A percentile compares a stretch with the other conserved stretches of the same genome.
phyloP scores from a whole-genome alignment of 2,797 vertebrate genomes.

The Psittacula echo region DNA sequence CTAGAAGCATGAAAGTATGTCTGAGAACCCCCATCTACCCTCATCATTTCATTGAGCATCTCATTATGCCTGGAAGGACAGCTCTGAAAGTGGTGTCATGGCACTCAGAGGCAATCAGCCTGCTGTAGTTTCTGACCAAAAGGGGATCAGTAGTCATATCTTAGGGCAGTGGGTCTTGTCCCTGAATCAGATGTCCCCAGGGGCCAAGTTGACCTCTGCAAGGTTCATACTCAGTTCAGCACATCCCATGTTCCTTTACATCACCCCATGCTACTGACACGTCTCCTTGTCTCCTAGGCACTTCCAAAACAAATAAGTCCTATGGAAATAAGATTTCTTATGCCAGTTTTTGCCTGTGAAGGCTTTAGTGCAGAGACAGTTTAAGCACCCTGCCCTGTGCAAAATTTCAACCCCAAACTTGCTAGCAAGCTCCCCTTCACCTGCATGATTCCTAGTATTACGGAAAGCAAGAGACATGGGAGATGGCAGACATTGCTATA shows the following conservation, averaged over 20 bases:
- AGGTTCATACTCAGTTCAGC: not conserved
- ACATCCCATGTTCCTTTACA: not conserved
- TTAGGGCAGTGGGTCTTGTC: not conserved
- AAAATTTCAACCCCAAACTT: not conserved
- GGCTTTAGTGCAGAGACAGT: not conserved
- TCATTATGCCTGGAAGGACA: not conserved
- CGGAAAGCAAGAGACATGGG: not conserved
- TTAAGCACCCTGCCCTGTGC: not conserved
- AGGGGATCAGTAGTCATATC: not conserved
- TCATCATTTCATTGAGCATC: not conserved
- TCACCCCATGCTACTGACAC: not conserved
- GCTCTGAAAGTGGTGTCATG: not conserved
- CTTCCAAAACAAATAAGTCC: not conserved
- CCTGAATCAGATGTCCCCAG: not conserved
- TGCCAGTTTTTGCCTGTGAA: not conserved
- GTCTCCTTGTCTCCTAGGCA: not conserved
- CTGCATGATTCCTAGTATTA: not conserved
- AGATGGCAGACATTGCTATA: not conserved
- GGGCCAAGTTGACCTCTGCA: not conserved
- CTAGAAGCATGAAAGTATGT: not conserved
- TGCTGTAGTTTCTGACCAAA: not conserved
- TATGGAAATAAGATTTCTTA: not conserved
- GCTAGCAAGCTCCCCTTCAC: not conserved
- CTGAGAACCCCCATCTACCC: not conserved
- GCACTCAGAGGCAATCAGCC: not conserved